These are phyloP conservation scores for Melanaphis sacchari DNA, from an alignment of 1,140 invertebrate species.

Conservation along the genomic window DNA sequence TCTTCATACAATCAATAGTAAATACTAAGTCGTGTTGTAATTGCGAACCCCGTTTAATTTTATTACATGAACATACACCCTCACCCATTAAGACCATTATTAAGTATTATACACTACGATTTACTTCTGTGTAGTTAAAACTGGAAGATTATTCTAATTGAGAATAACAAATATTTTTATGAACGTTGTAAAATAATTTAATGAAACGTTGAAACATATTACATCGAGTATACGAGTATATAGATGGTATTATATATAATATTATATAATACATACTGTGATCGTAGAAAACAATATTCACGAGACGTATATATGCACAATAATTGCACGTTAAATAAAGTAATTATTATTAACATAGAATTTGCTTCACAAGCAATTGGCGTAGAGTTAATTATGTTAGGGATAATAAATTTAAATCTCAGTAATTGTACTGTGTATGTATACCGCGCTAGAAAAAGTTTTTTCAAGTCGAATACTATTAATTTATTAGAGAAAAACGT, in stretches of 20 bases:
- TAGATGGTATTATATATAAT: neutral
- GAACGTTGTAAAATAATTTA: constrained; percentile 4
- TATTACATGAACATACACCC: neutral
- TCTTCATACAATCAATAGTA: neutral
- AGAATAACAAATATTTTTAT: constrained; percentile 18
- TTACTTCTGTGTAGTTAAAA: neutral
- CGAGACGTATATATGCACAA: neutral
- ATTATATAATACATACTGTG: neutral
- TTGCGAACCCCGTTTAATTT: neutral
- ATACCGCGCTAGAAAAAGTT: neutral
- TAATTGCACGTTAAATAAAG: neutral
- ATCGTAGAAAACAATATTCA: constrained; percentile 3
- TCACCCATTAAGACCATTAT: neutral
- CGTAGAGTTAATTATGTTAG: neutral
- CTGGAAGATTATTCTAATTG: neutral
- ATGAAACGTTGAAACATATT: neutral
- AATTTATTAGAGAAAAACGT: constrained; percentile 4
- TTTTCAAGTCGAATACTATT: neutral
- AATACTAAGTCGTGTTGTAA: neutral
- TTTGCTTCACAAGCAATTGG: neutral
- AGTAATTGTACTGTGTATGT: neutral
- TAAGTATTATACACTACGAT: neutral
- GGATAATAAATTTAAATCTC: constrained; percentile 14
- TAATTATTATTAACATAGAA: constrained; percentile 18
- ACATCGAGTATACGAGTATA: neutral